phyloP scores from a whole-genome alignment of 2,888 invertebrate genomes.

The Pyrrhia umbra region DNA sequence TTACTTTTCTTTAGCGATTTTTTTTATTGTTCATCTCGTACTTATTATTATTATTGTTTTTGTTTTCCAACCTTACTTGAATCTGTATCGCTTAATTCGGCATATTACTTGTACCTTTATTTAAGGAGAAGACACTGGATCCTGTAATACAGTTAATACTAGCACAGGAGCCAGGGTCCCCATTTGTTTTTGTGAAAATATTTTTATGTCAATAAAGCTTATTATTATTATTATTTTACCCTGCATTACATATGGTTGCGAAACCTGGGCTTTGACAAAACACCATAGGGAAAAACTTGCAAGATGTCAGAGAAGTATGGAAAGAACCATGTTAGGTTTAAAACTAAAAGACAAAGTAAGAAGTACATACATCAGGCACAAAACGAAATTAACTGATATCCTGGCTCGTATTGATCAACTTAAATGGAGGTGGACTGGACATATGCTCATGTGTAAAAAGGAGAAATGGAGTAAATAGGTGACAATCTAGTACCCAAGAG shows the following conservation, averaged over 20 bases:
- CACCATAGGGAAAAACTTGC: conserved; percentile 1
- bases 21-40: too few species aligned
- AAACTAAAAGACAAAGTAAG: not conserved
- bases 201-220: too few species aligned
- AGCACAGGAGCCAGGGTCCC: too few species aligned
- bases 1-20: too few species aligned
- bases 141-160: too few species aligned
- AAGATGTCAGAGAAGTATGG: conserved; percentile 1
- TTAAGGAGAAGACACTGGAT: too few species aligned
- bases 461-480: conserved; percentile 13
- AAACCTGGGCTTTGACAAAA: conserved; percentile 1
- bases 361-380: not conserved
- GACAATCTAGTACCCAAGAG: conserved; percentile 21
- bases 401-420: conserved; percentile 8
- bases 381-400: conserved; percentile 4
- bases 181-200: too few species aligned
- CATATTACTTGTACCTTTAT: too few species aligned
- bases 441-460: conserved; percentile 1
- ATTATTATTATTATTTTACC: too few species aligned
- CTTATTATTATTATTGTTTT: too few species aligned
- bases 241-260: conserved; percentile 4
- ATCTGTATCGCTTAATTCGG: too few species aligned
- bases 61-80: too few species aligned
- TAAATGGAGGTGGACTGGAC: conserved; percentile 22
- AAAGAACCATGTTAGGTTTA: conserved; percentile 4